Base-by-base conservation (phyloP, 23 tunicate genomes). In the Diplosoma virens region DNA sequence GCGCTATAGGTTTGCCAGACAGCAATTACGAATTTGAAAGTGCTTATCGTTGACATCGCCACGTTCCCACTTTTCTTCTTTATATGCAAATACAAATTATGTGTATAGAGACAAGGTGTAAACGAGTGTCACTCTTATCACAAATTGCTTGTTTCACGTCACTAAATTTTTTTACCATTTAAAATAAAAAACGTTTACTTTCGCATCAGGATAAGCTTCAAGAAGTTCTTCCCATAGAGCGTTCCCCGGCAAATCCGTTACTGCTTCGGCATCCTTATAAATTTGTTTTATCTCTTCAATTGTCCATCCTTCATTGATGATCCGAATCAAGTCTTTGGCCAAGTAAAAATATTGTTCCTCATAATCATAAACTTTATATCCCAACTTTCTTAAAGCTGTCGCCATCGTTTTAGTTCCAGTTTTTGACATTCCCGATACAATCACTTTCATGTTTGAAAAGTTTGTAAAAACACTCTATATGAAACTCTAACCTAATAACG, bases 361-460 rank as follows among this genome's bases (percentile, higher is more conserved):
- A 59, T 68, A 85, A 66, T 85, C 91, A 54, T 59, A 85, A 45
- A 85, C 91, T n/a, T 85, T 71, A 47, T 78, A 78, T 1, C 84
- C 84, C 47, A 85, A 84, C 4, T 22, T 70, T n/a, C 83, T 28
- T 14, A 85, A 32, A 6, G 91, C 91, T 9, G 58, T 0, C 17
- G 68, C 50, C 28, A 85, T 21, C 1, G 84, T 41, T 71, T 85
- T 85, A n/a, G 91, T 85, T 14, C 91, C 83, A 4, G 91, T 85
- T 70, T 85, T 85, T 2, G 84, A 70, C 64, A 56, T 30, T 26
- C 91, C 91, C 26, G 73, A 46, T 22, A 78, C 71, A 1, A 85
- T 78, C 1, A 85, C 74, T 56, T 85, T 85, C 91, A 85, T 85
- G 21, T 28, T 83, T 76, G n/a, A n/a, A n/a, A n/a, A n/a, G n/a